These are phyloP conservation scores for Ctenoplectra terminalis DNA, from an alignment of 1,140 invertebrate genomes.

Conservation along the genomic window DNA sequence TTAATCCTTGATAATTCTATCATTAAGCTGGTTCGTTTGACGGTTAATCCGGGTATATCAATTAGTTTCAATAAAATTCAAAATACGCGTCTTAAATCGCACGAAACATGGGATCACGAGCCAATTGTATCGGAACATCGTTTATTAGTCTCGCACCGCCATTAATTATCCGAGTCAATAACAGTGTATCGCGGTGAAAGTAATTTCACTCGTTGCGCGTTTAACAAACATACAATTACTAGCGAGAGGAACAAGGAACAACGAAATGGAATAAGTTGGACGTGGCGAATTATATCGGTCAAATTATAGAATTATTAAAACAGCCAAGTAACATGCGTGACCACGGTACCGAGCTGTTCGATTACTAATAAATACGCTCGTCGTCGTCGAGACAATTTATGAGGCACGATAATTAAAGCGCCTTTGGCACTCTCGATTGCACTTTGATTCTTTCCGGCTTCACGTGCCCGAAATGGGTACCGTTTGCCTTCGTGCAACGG, in stretches of 20 bases:
- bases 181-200: neutral
- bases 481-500: neutral
- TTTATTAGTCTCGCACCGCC: neutral
- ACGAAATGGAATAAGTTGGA: neutral
- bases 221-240: neutral
- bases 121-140: neutral
- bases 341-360: neutral
- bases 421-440: neutral
- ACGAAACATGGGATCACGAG: neutral
- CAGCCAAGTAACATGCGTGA: no score
- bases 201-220: neutral
- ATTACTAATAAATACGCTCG: conserved; percentile 14
- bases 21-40: no score
- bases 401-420: neutral
- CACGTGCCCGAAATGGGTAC: no score
- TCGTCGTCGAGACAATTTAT: conserved; percentile 13
- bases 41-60: no score
- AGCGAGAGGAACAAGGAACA: no score
- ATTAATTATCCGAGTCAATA: neutral
- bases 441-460: neutral
- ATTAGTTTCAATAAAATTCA: neutral
- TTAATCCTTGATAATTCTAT: no score
- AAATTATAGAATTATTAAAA: conserved; percentile 31
- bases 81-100: neutral
- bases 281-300: conserved; percentile 5